These are phyloP conservation scores for Aphelenchoides fujianensis DNA, from an alignment of 1,140 invertebrate genomes.

Conservation along the genomic window DNA sequence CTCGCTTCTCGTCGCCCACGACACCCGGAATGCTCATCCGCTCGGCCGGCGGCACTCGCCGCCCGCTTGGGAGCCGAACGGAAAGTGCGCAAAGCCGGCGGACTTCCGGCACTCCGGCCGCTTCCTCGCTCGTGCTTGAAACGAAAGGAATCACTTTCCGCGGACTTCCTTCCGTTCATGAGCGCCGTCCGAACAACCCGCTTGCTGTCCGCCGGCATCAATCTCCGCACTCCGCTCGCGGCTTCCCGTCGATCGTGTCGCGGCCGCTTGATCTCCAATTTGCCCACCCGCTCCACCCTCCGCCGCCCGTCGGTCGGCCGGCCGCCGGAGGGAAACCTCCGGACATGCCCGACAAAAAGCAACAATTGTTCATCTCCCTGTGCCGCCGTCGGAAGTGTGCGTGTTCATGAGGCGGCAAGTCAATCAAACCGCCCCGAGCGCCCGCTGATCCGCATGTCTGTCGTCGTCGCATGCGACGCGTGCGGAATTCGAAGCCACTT, in stretches of 20 bases:
- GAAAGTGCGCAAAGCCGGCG: too few species aligned
- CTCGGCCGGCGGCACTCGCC: too few species aligned
- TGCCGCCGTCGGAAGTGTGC: not conserved
- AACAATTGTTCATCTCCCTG: not conserved
- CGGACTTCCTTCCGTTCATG: too few species aligned
- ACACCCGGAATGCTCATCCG: too few species aligned
- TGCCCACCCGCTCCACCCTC: not conserved
- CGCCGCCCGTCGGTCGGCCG: not conserved
- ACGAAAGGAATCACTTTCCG: too few species aligned
- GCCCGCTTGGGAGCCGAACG: too few species aligned
- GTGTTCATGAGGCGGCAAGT: conserved; percentile 2
- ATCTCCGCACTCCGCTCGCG: not conserved
- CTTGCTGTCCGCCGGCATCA: not conserved
- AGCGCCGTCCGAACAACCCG: too few species aligned
- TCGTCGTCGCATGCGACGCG: not conserved
- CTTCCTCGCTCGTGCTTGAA: too few species aligned
- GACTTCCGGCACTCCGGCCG: too few species aligned
- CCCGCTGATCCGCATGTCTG: not conserved
- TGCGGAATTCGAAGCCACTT: not conserved
- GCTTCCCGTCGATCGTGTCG: not conserved
- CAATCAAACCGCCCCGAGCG: too few species aligned
- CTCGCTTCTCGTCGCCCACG: too few species aligned
- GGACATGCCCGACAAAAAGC: not conserved
- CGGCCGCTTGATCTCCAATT: not conserved
- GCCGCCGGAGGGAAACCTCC: not conserved